These are phyloP conservation scores for Nasonovia ribisnigri DNA, from an alignment of 2,888 invertebrate genomes.

Conservation along the genomic window DNA sequence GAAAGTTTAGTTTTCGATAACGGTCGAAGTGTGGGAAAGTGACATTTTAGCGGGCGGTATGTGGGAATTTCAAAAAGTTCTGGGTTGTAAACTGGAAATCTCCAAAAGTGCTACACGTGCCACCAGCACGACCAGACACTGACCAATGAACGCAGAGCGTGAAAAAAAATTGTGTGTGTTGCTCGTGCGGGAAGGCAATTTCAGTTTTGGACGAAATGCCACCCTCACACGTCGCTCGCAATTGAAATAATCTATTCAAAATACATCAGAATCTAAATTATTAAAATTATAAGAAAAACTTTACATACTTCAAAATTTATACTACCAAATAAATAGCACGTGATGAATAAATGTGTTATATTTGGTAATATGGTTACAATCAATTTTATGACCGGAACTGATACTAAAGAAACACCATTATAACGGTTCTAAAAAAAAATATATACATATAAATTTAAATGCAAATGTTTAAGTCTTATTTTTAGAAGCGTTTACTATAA, in stretches of 20 bases:
- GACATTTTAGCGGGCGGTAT: too few relatives aligned
- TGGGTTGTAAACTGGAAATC: too few relatives aligned
- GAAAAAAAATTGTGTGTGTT: too few relatives aligned
- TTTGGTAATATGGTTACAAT: not conserved
- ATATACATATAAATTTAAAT: not conserved
- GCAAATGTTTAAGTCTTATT: not conserved
- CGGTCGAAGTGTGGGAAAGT: too few relatives aligned
- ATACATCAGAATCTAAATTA: not conserved
- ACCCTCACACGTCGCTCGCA: too few relatives aligned
- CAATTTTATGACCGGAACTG: not conserved
- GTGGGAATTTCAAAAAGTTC: too few relatives aligned
- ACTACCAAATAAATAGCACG: not conserved
- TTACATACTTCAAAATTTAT: conserved; percentile 1
- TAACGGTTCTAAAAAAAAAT: not conserved
- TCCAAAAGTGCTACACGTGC: too few relatives aligned
- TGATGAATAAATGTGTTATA: not conserved
- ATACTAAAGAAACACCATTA: not conserved
- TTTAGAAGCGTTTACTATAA: not conserved
- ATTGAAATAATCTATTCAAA: not conserved
- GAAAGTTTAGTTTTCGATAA: too few relatives aligned
- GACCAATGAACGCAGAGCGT: too few relatives aligned
- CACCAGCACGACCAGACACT: too few relatives aligned
- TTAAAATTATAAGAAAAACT: not conserved
- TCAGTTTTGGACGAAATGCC: too few relatives aligned
- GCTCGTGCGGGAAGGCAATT: too few relatives aligned